These are phyloP conservation scores for Tetheella fluctuosa DNA, from an alignment of 2,888 invertebrate species.

Conservation along the genomic window DNA sequence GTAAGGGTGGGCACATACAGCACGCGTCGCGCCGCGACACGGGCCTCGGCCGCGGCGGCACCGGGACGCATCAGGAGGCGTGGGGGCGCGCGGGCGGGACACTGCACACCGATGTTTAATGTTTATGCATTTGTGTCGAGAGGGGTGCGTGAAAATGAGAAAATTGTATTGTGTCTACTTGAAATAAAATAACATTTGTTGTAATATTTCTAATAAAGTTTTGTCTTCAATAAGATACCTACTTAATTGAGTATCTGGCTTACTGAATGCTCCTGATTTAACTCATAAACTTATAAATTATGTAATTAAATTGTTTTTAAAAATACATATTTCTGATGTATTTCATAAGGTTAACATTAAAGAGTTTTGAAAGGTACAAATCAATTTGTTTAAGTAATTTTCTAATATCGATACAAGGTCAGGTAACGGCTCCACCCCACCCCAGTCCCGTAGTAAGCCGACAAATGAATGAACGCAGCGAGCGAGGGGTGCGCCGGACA, in stretches of 20 bases:
- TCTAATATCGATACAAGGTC: constrained; percentile 36
- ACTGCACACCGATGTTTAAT: constrained; percentile 44
- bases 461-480: constrained; percentile 68
- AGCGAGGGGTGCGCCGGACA: constrained; percentile 43
- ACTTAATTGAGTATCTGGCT: neutral
- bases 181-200: neutral
- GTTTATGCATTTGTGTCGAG: constrained; percentile 46
- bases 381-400: neutral
- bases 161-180: constrained; percentile 19
- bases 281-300: too few relatives aligned
- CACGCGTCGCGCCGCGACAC: constrained; percentile 8
- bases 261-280: too few relatives aligned
- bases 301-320: too few relatives aligned
- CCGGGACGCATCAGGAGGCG: neutral
- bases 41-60: neutral
- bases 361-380: neutral
- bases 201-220: neutral
- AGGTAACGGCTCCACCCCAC: constrained; percentile 34
- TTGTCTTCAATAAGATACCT: neutral
- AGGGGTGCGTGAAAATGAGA: constrained; percentile 28
- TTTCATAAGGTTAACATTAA: neutral
- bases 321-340: neutral
- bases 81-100: constrained; percentile 24
- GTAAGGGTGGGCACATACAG: constrained; percentile 48
- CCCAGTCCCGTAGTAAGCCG: constrained; percentile 38